Evolutionary conservation across 2,888 invertebrate species (phyloP).

Genomic region (Ametastegia equiseti): DNA sequence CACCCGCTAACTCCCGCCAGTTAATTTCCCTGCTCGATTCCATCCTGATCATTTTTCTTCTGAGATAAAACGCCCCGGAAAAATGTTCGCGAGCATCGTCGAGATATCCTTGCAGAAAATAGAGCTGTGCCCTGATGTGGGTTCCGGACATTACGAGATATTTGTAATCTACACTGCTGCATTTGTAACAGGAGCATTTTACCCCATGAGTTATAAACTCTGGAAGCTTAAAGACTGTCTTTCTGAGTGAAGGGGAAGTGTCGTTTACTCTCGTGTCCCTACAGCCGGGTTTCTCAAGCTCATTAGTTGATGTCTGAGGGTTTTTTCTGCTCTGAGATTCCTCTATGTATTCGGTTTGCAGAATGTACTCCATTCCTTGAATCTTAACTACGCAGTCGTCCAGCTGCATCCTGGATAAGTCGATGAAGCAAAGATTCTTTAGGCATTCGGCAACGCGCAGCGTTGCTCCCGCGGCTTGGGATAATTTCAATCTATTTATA

Average conservation of each 20-base stretch:
- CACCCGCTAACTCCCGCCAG: constrained; percentile 10
- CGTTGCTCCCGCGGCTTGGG: constrained; percentile 65
- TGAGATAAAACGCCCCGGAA: constrained; percentile 65
- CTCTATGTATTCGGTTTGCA: constrained; percentile 59
- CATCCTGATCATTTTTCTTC: constrained; percentile 54
- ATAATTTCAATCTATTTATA: constrained; percentile 58
- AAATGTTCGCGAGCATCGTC: constrained; percentile 65
- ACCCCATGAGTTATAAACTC: constrained; percentile 64
- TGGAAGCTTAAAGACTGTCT: constrained; percentile 63
- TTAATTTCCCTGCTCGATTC: neutral
- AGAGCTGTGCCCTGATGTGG: constrained; percentile 68
- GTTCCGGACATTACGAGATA: constrained; percentile 65
- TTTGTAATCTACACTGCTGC: constrained; percentile 65
- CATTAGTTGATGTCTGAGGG: neutral
- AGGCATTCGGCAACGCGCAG: constrained; percentile 67
- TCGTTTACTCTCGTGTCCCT: constrained; percentile 57
- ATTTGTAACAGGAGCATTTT: constrained; percentile 68
- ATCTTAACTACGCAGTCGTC: constrained; percentile 70
- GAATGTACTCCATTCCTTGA: constrained; percentile 68
- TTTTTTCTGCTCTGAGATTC: neutral
- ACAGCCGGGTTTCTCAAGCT: constrained; percentile 46
- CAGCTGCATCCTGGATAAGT: constrained; percentile 63
- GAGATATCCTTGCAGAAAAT: constrained; percentile 60
- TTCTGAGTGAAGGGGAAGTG: constrained; percentile 66
- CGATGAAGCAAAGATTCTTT: constrained; percentile 68